These are phyloP conservation scores for Hipparchia sbordonii DNA, from an alignment of 2,888 invertebrate genomes.

Conservation along the genomic window DNA sequence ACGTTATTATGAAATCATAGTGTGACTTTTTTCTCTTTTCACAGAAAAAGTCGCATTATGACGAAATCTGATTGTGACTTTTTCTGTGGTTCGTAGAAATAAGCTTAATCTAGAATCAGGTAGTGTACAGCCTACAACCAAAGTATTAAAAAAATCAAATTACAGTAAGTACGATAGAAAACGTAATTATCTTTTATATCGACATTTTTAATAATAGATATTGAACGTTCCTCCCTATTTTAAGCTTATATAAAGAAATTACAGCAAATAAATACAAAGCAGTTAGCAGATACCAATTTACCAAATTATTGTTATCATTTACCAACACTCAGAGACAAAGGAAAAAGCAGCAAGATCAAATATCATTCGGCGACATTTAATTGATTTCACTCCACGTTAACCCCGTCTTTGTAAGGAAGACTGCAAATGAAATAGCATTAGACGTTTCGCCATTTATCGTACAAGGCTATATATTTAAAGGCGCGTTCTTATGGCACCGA, in stretches of 20 bases:
- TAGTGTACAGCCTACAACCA: too few species aligned
- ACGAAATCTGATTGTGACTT: too few species aligned
- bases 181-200: too few species aligned
- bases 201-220: too few species aligned
- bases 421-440: slow-evolving; percentile 74
- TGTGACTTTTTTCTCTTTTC: too few species aligned
- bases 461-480: slow-evolving; percentile 76
- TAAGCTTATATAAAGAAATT: neutral
- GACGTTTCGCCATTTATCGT: slow-evolving; percentile 65
- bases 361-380: slow-evolving; percentile 32
- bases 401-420: slow-evolving; percentile 43
- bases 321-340: neutral
- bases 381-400: slow-evolving; percentile 31
- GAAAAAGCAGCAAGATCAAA: slow-evolving; percentile 22
- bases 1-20: too few species aligned
- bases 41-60: too few species aligned
- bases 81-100: too few species aligned
- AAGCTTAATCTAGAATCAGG: too few species aligned
- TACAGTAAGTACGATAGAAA: too few species aligned
- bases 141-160: too few species aligned
- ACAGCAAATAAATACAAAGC: neutral
- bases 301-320: neutral
- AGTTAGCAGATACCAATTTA: neutral
- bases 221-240: too few species aligned
- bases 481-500: slow-evolving; percentile 67